phyloP scores from a whole-genome alignment of 2,888 invertebrate genomes.

The Neelides folsomi region DNA sequence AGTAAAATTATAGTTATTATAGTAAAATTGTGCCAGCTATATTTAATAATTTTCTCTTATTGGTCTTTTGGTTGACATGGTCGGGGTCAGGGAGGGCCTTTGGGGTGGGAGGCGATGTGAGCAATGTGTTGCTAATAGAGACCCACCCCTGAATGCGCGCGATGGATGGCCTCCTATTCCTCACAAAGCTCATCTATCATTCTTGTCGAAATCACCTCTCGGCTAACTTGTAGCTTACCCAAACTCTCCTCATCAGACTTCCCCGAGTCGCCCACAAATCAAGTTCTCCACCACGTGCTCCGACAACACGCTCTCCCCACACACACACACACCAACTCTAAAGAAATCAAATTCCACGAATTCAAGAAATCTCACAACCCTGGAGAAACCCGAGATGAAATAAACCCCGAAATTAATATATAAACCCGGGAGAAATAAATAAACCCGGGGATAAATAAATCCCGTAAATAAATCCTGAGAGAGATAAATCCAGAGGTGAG shows the following conservation, averaged over 20 bases:
- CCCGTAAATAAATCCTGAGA: too few relatives aligned
- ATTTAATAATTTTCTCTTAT: too few relatives aligned
- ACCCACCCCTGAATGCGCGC: constrained; percentile 31
- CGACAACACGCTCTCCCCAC: not conserved
- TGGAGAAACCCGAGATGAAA: too few relatives aligned
- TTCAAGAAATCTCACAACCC: too few relatives aligned
- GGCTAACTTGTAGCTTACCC: constrained; percentile 13
- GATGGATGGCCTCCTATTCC: constrained; percentile 27
- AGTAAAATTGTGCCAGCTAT: too few relatives aligned
- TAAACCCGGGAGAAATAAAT: too few relatives aligned
- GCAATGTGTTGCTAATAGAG: constrained; percentile 27
- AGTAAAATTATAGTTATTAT: too few relatives aligned
- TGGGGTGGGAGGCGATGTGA: not conserved
- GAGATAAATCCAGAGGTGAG: too few relatives aligned
- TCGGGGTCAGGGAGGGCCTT: not conserved
- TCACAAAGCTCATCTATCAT: constrained; percentile 33
- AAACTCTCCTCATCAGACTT: constrained; percentile 5
- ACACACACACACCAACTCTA: constrained; percentile 9
- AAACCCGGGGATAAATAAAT: too few relatives aligned
- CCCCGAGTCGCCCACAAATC: constrained; percentile 5
- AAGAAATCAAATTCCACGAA: too few relatives aligned
- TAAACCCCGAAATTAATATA: too few relatives aligned
- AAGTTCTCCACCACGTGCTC: not conserved
- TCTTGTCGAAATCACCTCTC: constrained; percentile 32
- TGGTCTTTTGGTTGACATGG: not conserved